Conservation (phyloP, 2,797 vertebrate genomes). For the Hyperoplus immaculatus region DNA sequence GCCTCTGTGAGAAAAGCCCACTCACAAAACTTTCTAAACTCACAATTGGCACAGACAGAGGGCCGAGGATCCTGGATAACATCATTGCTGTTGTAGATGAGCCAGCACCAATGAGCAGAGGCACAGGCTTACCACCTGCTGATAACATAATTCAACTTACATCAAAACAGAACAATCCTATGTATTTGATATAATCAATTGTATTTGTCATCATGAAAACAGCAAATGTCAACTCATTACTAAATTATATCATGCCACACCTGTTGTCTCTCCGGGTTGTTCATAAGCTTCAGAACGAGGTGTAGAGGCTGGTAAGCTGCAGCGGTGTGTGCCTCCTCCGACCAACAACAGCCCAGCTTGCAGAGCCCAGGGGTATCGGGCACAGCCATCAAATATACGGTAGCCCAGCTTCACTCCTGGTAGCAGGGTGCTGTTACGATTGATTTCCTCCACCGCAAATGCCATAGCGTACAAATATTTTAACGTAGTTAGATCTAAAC, state of each 20-base stretch:
- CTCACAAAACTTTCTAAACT: slow-evolving; percentile 32
- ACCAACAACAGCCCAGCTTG: slow-evolving; percentile 59
- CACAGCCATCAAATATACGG: slow-evolving; percentile 65
- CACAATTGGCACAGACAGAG: slow-evolving; percentile 78
- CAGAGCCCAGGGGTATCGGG: slow-evolving; percentile 63
- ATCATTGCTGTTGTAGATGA: slow-evolving; percentile 76
- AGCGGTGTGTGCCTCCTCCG: slow-evolving; percentile 54
- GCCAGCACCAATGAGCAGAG: slow-evolving; percentile 77
- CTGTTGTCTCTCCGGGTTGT: background rate
- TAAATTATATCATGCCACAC: slow-evolving; percentile 9
- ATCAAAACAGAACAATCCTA: background rate
- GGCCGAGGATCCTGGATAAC: slow-evolving; percentile 69
- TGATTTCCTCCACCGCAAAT: slow-evolving; percentile 82
- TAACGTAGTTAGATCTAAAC: slow-evolving; percentile 77
- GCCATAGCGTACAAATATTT: slow-evolving; percentile 73
- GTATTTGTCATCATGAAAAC: background rate
- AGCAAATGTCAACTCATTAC: background rate
- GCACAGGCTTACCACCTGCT: slow-evolving; percentile 51
- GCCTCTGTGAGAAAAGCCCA: no score
- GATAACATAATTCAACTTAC: background rate
- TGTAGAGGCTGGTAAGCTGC: slow-evolving; percentile 17
- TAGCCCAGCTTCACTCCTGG: slow-evolving; percentile 73
- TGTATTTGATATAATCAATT: background rate
- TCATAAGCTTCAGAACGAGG: background rate
- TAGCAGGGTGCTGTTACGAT: slow-evolving; percentile 59